Evolutionary conservation across 2,888 invertebrate species (phyloP).

Genomic region (Ornithoptera priamus): DNA sequence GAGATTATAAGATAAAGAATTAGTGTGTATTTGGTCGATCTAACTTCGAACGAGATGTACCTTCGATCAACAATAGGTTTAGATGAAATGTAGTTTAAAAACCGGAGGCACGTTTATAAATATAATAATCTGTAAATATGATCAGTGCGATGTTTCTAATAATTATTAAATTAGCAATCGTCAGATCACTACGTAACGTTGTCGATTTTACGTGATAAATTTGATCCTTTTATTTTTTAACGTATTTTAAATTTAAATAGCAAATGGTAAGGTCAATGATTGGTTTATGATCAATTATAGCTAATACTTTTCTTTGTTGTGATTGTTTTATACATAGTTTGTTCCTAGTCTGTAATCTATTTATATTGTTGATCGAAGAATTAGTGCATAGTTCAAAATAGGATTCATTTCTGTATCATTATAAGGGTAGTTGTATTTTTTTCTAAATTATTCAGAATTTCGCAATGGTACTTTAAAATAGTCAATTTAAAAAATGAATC

Average conservation of each 20-base stretch:
- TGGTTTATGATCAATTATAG: neutral
- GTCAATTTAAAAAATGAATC: neutral
- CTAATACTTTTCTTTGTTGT: neutral
- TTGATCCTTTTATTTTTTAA: no score
- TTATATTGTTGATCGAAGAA: slow-evolving; percentile 1
- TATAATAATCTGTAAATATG: no score
- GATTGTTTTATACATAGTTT: neutral
- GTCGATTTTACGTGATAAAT: no score
- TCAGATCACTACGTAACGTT: no score
- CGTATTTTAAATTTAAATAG: no score
- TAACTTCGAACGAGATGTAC: neutral
- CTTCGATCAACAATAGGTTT: slow-evolving; percentile 1
- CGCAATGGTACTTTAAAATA: neutral
- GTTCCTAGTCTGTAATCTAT: neutral
- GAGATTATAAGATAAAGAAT: neutral
- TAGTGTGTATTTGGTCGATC: neutral
- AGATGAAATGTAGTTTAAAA: neutral
- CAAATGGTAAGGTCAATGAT: no score
- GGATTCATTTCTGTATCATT: neutral
- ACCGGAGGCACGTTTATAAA: no score
- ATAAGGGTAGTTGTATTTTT: neutral
- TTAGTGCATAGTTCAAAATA: neutral
- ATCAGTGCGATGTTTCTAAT: no score
- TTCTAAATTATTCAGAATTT: neutral
- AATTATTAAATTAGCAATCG: no score